Percentiles rank a stretch among this genome's conserved stretches.
Conservation (phyloP, 2,113 vertebrate genomes). For the Ceyx cyanopectus region DNA sequence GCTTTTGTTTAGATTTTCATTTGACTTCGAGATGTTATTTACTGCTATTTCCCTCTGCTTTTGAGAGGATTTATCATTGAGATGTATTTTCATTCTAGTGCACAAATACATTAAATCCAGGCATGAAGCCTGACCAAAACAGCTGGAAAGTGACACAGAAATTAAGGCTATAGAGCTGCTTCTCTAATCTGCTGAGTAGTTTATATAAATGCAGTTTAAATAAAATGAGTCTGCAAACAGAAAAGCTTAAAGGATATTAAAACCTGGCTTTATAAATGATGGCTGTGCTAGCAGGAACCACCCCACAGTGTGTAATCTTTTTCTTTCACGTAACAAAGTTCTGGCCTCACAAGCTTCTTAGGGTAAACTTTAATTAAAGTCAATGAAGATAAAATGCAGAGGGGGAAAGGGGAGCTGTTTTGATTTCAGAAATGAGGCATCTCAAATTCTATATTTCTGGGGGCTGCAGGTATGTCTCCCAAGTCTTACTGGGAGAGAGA, state of each 20-base stretch:
- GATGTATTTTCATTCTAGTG: constrained; percentile 45
- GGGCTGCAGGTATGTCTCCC: not conserved
- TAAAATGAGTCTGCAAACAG: constrained; percentile 65
- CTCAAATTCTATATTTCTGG: not conserved
- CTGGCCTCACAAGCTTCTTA: constrained; percentile 44
- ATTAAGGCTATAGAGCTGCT: constrained; percentile 57
- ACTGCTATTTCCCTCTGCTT: constrained; percentile 24
- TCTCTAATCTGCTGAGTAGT: constrained; percentile 62
- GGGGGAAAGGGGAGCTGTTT: not conserved
- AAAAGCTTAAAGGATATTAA: constrained; percentile 67
- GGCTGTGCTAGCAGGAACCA: constrained; percentile 45
- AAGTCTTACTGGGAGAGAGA: not conserved
- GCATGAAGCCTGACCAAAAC: constrained; percentile 57
- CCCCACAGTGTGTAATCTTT: constrained; percentile 8
- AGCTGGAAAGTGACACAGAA: constrained; percentile 69
- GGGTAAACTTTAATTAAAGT: constrained; percentile 64
- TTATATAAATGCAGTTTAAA: constrained; percentile 71
- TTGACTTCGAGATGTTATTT: constrained; percentile 65
- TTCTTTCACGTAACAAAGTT: constrained; percentile 62
- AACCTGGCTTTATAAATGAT: constrained; percentile 50
- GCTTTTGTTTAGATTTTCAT: constrained; percentile 41
- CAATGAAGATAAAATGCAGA: constrained; percentile 34
- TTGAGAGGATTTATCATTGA: constrained; percentile 59
- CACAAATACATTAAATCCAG: constrained; percentile 53
- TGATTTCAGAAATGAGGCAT: not conserved